phyloP scores from a whole-genome alignment of 1,140 invertebrate species.

The Drosophila pachea region DNA sequence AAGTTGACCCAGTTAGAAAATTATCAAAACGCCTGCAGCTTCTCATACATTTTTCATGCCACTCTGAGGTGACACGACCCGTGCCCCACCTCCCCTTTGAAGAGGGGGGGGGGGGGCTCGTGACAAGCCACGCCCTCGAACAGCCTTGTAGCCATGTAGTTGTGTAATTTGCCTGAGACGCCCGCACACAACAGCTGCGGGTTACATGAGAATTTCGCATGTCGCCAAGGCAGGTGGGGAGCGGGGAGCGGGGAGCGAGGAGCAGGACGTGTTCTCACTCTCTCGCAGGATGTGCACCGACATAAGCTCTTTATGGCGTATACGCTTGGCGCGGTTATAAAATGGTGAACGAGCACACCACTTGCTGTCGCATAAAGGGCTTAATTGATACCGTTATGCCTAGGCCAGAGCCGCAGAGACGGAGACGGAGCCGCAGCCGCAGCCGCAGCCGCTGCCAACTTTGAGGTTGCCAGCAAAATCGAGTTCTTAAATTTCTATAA shows the following conservation, averaged over 20 bases:
- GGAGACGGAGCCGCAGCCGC: slow-evolving; percentile 12
- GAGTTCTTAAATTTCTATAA: slow-evolving; percentile 20
- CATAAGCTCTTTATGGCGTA: slow-evolving; percentile 66
- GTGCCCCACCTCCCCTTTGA: no score
- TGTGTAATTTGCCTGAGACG: slow-evolving; percentile 47
- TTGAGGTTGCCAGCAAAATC: slow-evolving; percentile 31
- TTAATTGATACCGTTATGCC: slow-evolving; percentile 56
- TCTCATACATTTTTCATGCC: slow-evolving; percentile 61
- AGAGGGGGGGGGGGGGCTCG: no score
- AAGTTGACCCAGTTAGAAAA: slow-evolving; percentile 52
- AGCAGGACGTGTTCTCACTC: slow-evolving; percentile 17
- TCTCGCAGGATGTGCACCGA: slow-evolving; percentile 49
- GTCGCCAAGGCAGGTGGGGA: no score
- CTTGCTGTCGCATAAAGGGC: slow-evolving; percentile 55
- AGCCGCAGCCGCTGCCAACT: background rate
- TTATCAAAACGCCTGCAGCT: slow-evolving; percentile 37
- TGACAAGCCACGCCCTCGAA: background rate
- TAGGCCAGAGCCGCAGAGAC: background rate
- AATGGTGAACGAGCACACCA: slow-evolving; percentile 36
- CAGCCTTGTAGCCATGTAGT: slow-evolving; percentile 23
- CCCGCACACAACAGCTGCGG: slow-evolving; percentile 50
- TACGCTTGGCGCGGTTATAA: slow-evolving; percentile 52
- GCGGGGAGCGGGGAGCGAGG: slow-evolving; percentile 9
- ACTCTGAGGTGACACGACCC: slow-evolving; percentile 15
- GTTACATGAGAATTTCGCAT: slow-evolving; percentile 57